Evolutionary conservation across 1,140 invertebrate species (phyloP).

Genomic region (Popillia japonica): DNA sequence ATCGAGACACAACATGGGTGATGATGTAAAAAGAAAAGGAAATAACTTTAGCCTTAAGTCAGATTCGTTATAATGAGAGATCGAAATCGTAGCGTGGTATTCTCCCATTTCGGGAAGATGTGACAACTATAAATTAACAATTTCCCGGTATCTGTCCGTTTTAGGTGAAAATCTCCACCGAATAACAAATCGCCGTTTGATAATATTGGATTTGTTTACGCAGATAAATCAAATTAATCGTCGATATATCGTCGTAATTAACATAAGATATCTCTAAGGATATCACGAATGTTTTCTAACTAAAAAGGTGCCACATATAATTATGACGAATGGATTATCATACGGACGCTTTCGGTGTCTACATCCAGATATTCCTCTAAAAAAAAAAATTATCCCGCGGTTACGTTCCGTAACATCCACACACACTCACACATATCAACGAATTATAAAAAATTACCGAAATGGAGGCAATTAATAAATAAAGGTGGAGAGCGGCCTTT

Average conservation of each 20-base stretch:
- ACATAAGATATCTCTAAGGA: background rate
- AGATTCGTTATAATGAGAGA: too few species aligned
- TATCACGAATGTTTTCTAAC: background rate
- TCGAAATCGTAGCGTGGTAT: too few species aligned
- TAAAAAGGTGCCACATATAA: background rate
- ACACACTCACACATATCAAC: background rate
- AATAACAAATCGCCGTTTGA: background rate
- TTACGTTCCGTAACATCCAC: background rate
- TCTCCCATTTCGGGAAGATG: too few species aligned
- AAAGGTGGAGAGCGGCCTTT: background rate
- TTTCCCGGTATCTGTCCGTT: too few species aligned
- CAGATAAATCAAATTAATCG: background rate
- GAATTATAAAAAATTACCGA: slow-evolving; percentile 5
- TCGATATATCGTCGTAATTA: background rate
- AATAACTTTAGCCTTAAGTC: too few species aligned
- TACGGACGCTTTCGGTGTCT: background rate
- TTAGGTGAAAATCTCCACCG: too few species aligned
- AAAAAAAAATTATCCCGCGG: background rate
- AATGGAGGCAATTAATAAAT: background rate
- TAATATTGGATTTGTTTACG: slow-evolving; percentile 5
- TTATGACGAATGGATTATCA: background rate
- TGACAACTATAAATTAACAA: too few species aligned
- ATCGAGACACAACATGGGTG: too few species aligned
- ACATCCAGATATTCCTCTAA: background rate
- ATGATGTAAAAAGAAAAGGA: too few species aligned